Base-by-base conservation (phyloP, 2,888 invertebrate species). In the Leucozona laternaria region DNA sequence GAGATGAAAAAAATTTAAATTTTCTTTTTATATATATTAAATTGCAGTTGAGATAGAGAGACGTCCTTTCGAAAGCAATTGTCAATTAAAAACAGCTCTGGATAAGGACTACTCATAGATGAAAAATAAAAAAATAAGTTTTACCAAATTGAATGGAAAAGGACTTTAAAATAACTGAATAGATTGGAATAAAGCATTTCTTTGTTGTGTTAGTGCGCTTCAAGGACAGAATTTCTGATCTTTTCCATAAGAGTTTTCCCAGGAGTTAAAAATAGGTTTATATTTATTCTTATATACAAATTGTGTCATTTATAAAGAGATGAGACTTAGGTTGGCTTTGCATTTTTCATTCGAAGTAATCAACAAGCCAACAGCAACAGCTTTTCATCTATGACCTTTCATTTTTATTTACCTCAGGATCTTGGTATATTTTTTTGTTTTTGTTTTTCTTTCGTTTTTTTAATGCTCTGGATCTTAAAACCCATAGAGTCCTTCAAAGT, bases 281-380 rank as follows among this genome's bases (percentile, higher is more conserved):
- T n/a, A 4, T 40, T 25, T 17, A 25, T n/a, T 20, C 60, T 20
- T 60, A 28, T 2, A 28, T n/a, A 60, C 1, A 60, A 37, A 60
- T 40, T 40, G 60, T 55, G 28, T 31, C 20, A 40, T 60, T 40
- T 22, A n/a, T 4, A 15, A 15, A 40, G 25, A 34, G 37, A 37
- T 11, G 17, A n/a, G 25, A 25, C 40, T 60, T 11, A 37, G 34
- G 20, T 10, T 22, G 25, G 7, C 17, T 64, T 45, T 64, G 28
- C 62, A 64, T 64, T 57, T 31, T 43, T 28, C 62, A 64, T 64
- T 64, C 43, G 45, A 43, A 64, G 40, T 64, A 25, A 64, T 64
- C 45, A 64, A 64, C 48, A 64, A 31, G 64, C 64, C 62, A 64
- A 64, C 45, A 62, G 60, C 40, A 62, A 62, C 60, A 64, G 45